Conservation (phyloP, 2,113 vertebrate species). For the Dermatemys mawii region DNA sequence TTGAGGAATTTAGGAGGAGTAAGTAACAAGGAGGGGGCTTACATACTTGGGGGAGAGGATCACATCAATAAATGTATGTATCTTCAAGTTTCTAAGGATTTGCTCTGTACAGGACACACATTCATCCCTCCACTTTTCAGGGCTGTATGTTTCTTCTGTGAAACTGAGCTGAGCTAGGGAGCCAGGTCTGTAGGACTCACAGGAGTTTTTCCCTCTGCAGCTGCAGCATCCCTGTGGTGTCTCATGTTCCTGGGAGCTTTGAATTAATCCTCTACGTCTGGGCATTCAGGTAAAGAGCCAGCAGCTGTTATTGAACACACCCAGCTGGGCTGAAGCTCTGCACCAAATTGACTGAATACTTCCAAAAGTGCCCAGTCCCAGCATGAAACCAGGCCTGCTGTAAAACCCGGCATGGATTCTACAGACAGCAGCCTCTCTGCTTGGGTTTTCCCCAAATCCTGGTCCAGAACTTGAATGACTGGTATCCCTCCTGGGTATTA, state of each 20-base stretch:
- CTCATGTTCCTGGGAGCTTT: not conserved
- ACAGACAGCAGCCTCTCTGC: not conserved
- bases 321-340: constrained; percentile 27
- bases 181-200: not conserved
- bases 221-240: constrained; percentile 24
- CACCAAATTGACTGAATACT: constrained; percentile 17
- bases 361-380: not conserved
- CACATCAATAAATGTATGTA: not conserved
- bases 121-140: not conserved
- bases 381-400: not conserved
- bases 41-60: not conserved
- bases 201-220: not conserved
- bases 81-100: not conserved
- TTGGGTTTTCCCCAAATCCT: not conserved
- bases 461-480: not conserved
- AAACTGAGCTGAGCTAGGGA: not conserved
- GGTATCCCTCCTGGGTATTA: not conserved
- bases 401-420: constrained; percentile 36
- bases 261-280: constrained; percentile 36
- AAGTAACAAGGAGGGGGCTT: not conserved
- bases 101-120: not conserved
- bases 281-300: constrained; percentile 43
- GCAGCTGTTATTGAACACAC: constrained; percentile 38
- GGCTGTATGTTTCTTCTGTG: constrained; percentile 12
- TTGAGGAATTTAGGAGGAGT: not conserved